These are phyloP conservation scores for Oryzaephilus surinamensis DNA, from an alignment of 1,140 invertebrate genomes.

Conservation along the genomic window DNA sequence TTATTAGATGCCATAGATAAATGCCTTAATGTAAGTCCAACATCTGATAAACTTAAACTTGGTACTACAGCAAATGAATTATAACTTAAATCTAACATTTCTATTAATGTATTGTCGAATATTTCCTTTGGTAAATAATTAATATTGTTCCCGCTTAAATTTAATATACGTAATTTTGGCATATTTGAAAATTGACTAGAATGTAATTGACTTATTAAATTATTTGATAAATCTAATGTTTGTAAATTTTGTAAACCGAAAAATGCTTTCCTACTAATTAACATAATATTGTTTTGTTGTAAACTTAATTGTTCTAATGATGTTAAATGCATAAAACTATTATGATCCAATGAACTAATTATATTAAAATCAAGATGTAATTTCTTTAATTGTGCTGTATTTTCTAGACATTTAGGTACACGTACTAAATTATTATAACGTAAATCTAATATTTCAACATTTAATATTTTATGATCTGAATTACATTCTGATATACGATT, in stretches of 20 bases:
- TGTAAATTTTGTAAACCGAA: slow-evolving; percentile 61
- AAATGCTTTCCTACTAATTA: slow-evolving; percentile 64
- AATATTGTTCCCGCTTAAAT: slow-evolving; percentile 65
- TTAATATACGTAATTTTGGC: slow-evolving; percentile 60
- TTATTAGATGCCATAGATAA: slow-evolving; percentile 70
- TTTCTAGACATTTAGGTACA: slow-evolving; percentile 52
- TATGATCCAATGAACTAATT: slow-evolving; percentile 56
- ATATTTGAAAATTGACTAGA: slow-evolving; percentile 75
- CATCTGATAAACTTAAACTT: slow-evolving; percentile 56
- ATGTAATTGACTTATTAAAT: slow-evolving; percentile 63
- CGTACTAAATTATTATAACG: slow-evolving; percentile 55
- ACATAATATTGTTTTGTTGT: slow-evolving; percentile 60
- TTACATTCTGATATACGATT: slow-evolving; percentile 54
- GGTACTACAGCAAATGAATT: slow-evolving; percentile 71
- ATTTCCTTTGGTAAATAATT: slow-evolving; percentile 65
- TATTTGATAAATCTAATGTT: slow-evolving; percentile 67
- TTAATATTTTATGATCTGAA: slow-evolving; percentile 42
- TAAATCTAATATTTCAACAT: slow-evolving; percentile 58
- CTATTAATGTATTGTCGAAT: slow-evolving; percentile 67
- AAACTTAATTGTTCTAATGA: slow-evolving; percentile 64
- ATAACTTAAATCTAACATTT: slow-evolving; percentile 66
- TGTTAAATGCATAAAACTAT: slow-evolving; percentile 56
- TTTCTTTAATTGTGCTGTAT: slow-evolving; percentile 50
- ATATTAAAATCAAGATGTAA: slow-evolving; percentile 65
- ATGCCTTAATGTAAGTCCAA: slow-evolving; percentile 62